Evolutionary conservation across 1,140 invertebrate species (phyloP).

Genomic region (Brachionus sp.): DNA sequence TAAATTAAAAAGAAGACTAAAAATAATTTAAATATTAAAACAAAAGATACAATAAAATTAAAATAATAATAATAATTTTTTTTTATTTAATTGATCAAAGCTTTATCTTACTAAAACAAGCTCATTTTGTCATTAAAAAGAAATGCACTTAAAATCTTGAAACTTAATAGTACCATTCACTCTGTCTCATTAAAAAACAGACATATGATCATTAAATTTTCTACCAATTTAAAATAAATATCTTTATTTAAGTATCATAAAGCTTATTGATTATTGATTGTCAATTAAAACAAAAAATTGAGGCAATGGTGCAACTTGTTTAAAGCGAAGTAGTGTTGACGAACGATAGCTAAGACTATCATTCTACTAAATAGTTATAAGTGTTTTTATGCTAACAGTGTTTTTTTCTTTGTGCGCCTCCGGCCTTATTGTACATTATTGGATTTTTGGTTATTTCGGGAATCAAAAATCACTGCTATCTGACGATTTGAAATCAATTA

Average conservation of each 20-base stretch:
- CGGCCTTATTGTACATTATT: constrained; percentile 6
- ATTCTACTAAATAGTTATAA: background rate
- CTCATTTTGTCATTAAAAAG: background rate
- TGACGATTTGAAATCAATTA: background rate
- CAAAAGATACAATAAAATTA: no score
- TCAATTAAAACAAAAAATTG: background rate
- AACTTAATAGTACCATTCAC: background rate
- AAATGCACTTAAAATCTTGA: background rate
- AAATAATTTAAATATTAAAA: no score
- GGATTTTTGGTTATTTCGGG: background rate
- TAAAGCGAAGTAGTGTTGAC: background rate
- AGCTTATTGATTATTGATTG: constrained; percentile 9
- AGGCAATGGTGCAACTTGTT: constrained; percentile 10
- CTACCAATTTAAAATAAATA: background rate
- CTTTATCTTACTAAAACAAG: background rate
- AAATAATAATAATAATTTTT: no score
- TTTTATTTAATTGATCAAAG: no score
- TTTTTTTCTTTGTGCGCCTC: background rate
- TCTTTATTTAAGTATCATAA: constrained; percentile 11
- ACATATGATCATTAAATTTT: background rate
- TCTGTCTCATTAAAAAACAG: background rate
- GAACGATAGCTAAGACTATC: background rate
- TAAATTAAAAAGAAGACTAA: no score
- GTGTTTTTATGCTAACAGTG: background rate
- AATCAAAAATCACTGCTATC: constrained; percentile 17